Evolutionary conservation across 2,113 vertebrate species (phyloP).

Genomic region (Peromyscus maniculatus): DNA sequence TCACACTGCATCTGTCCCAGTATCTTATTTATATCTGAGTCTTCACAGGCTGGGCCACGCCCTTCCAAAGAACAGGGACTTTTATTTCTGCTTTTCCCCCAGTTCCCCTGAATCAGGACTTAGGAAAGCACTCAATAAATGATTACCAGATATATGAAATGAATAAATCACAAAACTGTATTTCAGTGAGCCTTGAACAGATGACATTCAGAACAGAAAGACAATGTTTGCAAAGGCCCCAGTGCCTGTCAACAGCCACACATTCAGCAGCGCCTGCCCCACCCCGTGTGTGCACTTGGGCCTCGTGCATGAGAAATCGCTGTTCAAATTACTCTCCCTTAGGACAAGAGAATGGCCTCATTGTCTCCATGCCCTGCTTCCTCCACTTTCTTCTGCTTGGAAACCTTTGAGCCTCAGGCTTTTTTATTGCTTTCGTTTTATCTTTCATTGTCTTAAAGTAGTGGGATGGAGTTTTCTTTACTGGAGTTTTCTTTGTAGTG

Average conservation of each 20-base stretch:
- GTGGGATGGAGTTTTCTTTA: neutral
- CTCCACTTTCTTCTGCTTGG: neutral
- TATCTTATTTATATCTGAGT: neutral
- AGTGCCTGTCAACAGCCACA: neutral
- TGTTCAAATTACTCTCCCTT: neutral
- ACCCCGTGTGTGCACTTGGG: neutral
- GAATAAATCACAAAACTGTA: conserved; percentile 20
- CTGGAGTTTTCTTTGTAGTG: neutral
- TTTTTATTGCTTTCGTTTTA: conserved; percentile 17
- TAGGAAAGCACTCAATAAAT: neutral
- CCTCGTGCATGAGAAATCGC: neutral
- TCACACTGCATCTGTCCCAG: neutral
- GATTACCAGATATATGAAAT: neutral
- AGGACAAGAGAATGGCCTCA: neutral
- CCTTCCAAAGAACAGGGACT: neutral
- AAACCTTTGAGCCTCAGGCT: neutral
- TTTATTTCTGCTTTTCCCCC: neutral
- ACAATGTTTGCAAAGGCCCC: neutral
- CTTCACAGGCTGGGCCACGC: neutral
- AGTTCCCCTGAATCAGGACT: neutral
- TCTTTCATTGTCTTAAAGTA: neutral
- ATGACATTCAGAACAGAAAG: neutral
- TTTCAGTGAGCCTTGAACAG: conserved; percentile 18
- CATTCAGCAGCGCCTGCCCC: neutral
- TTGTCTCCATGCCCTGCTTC: neutral